These are phyloP conservation scores for Leuciscus waleckii DNA, from an alignment of 2,797 vertebrate species.

Conservation along the genomic window DNA sequence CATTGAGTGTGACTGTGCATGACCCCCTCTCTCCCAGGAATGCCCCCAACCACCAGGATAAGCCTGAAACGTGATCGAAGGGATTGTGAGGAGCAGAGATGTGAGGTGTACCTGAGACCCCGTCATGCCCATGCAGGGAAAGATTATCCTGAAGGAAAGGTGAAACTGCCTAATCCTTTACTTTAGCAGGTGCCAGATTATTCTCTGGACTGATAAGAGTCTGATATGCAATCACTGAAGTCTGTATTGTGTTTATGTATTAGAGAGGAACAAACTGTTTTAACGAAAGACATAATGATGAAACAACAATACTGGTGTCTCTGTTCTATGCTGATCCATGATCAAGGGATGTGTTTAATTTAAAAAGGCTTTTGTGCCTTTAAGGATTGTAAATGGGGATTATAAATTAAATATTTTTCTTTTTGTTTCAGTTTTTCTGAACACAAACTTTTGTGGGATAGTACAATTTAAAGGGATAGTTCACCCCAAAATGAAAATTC, in stretches of 20 bases:
- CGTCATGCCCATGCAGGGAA: slow-evolving; percentile 13
- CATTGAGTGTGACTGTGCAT: neutral
- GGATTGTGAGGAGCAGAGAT: slow-evolving; percentile 30
- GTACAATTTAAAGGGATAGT: too few species aligned
- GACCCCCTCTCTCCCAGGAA: slow-evolving; percentile 7
- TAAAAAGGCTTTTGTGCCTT: neutral
- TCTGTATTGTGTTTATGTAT: neutral
- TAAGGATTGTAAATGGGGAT: neutral
- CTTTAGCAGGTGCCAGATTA: slow-evolving; percentile 43
- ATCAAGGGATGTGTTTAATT: neutral
- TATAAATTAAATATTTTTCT: too few species aligned
- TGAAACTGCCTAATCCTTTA: slow-evolving; percentile 41
- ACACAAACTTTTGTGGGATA: too few species aligned
- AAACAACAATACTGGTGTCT: neutral
- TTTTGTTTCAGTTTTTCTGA: too few species aligned
- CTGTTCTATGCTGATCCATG: neutral
- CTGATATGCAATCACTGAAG: neutral
- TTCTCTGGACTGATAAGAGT: neutral
- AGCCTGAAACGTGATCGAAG: slow-evolving; percentile 53
- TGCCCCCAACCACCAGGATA: slow-evolving; percentile 25
- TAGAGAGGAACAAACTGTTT: neutral
- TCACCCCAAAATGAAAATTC: too few species aligned
- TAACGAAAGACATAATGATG: neutral
- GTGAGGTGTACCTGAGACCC: slow-evolving; percentile 30
- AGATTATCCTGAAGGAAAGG: slow-evolving; percentile 48